A percentile compares a stretch with the other conserved stretches of the same genome.
Evolutionary conservation across 1,140 invertebrate species (phyloP).

Genomic region (Drosophila simulans): DNA sequence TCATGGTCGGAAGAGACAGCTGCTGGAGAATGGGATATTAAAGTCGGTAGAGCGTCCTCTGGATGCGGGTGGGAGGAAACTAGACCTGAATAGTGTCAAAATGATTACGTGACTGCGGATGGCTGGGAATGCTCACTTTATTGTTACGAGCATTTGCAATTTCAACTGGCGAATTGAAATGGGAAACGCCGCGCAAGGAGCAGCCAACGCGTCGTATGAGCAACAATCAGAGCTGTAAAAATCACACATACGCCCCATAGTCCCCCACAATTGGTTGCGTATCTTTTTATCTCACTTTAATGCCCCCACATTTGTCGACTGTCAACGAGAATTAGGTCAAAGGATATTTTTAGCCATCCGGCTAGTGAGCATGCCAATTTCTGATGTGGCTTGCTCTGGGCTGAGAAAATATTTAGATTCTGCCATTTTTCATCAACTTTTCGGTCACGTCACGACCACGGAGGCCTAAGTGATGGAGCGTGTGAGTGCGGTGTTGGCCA

Average conservation of each 20-base stretch:
- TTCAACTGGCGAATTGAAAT: slow-evolving; percentile 38
- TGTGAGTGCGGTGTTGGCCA: slow-evolving; percentile 15
- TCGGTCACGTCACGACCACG: slow-evolving; percentile 43
- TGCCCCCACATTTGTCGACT: slow-evolving; percentile 70
- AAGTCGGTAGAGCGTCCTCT: slow-evolving; percentile 3
- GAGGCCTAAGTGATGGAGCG: slow-evolving; percentile 2
- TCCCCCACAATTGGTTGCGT: slow-evolving; percentile 34
- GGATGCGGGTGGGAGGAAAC: slow-evolving; percentile 1
- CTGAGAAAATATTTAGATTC: slow-evolving; percentile 54
- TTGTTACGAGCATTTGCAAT: slow-evolving; percentile 65
- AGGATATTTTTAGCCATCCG: slow-evolving; percentile 68
- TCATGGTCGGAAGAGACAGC: slow-evolving; percentile 18
- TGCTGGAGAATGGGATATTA: slow-evolving; percentile 15
- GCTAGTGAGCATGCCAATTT: slow-evolving; percentile 35
- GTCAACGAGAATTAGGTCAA: slow-evolving; percentile 78
- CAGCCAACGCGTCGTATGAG: slow-evolving; percentile 48
- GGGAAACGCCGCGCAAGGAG: slow-evolving; percentile 1
- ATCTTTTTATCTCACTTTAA: slow-evolving; percentile 48
- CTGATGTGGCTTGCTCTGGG: slow-evolving; percentile 1
- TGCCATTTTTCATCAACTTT: slow-evolving; percentile 60
- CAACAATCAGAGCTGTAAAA: slow-evolving; percentile 66
- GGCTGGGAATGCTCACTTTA: slow-evolving; percentile 42
- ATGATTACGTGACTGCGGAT: slow-evolving; percentile 68
- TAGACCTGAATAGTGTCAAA: slow-evolving; percentile 40
- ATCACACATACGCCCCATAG: slow-evolving; percentile 66